Percentiles rank a stretch among this genome's conserved stretches.
Evolutionary conservation across 2,113 vertebrate species (phyloP).

Genomic region (Seriola quinqueradiata): DNA sequence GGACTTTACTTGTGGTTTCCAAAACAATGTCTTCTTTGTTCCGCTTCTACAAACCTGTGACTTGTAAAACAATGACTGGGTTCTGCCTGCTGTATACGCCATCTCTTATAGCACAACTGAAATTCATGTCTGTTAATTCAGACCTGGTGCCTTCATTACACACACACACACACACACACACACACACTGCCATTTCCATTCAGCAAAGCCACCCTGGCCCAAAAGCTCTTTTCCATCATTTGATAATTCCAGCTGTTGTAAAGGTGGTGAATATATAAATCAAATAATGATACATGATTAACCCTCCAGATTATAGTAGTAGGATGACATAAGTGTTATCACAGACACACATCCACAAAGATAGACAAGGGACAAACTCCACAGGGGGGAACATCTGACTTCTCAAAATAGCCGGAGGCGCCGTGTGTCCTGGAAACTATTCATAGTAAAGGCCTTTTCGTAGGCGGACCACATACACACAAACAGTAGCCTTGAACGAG

Average conservation of each 20-base stretch:
- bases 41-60: no score
- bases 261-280: slow-evolving; percentile 37
- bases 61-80: no score
- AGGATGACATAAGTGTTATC: slow-evolving; percentile 61
- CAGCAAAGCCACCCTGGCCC: slow-evolving; percentile 48
- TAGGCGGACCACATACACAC: slow-evolving; percentile 50
- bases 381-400: slow-evolving; percentile 47
- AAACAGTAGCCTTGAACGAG: slow-evolving; percentile 52
- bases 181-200: slow-evolving; percentile 46
- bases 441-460: slow-evolving; percentile 79
- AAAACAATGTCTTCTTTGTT: no score
- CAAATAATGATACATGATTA: slow-evolving; percentile 59
- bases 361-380: slow-evolving; percentile 40
- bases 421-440: slow-evolving; percentile 81
- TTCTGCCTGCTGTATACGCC: neutral
- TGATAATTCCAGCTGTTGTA: slow-evolving; percentile 62
- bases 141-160: no score
- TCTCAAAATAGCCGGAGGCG: slow-evolving; percentile 68
- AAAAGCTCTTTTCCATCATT: slow-evolving; percentile 69
- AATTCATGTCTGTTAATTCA: neutral
- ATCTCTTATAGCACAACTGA: neutral
- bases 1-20: no score
- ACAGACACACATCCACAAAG: slow-evolving; percentile 22
- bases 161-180: neutral
- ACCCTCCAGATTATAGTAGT: slow-evolving; percentile 51